A percentile compares a stretch with the other conserved stretches of the same genome.
phyloP scores from a whole-genome alignment of 1,140 invertebrate species.

The Tyrophagus putrescentiae region DNA sequence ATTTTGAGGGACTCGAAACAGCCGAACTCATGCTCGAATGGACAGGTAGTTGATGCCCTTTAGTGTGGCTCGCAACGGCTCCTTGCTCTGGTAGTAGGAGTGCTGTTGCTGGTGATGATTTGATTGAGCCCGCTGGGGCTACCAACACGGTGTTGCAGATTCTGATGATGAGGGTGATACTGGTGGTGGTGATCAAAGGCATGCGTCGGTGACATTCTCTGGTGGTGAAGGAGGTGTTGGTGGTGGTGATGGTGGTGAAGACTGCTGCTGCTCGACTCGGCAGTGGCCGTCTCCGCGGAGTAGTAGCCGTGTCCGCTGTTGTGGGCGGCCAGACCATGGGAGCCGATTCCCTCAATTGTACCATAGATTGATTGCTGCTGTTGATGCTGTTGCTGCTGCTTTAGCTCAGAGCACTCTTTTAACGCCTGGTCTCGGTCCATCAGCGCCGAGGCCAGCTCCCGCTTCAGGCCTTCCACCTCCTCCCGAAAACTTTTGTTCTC shows the following conservation, averaged over 20 bases:
- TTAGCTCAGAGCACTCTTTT: slow-evolving; percentile 63
- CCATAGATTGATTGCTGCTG: not conserved
- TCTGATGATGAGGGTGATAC: not conserved
- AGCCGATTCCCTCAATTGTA: not conserved
- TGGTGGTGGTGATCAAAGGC: not conserved
- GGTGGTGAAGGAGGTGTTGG: not conserved
- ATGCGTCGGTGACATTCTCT: slow-evolving; percentile 4
- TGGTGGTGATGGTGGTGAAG: not conserved
- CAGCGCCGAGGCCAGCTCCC: slow-evolving; percentile 64
- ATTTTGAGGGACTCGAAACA: not conserved
- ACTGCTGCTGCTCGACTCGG: not conserved
- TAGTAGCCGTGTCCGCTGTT: not conserved
- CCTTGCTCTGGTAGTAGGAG: too few relatives aligned
- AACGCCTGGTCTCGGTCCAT: slow-evolving; percentile 68
- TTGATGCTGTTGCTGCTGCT: slow-evolving; percentile 40
- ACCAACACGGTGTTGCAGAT: too few relatives aligned
- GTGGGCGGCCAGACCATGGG: not conserved
- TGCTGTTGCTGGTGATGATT: too few relatives aligned
- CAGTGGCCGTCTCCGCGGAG: too few relatives aligned
- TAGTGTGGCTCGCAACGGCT: not conserved
- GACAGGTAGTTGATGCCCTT: not conserved
- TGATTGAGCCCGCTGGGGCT: too few relatives aligned
- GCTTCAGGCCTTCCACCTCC: slow-evolving; percentile 52
- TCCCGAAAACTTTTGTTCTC: slow-evolving; percentile 60
- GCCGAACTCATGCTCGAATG: not conserved